phyloP scores from a whole-genome alignment of 30 jellyfish, hydroid and myxozoan species.

The Pelagia noctiluca region DNA sequence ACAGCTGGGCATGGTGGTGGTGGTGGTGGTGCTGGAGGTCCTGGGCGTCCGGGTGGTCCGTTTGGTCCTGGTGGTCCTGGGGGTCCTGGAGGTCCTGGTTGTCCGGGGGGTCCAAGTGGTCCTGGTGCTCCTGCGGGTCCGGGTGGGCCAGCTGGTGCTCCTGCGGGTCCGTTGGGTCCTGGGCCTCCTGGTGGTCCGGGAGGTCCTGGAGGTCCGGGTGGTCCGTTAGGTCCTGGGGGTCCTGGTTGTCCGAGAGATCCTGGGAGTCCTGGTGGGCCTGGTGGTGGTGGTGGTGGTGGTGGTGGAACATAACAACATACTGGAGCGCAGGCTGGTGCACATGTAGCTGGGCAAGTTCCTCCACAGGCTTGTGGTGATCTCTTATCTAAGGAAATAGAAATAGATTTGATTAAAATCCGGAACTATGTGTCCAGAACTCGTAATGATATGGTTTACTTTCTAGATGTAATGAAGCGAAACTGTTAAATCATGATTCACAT shows the following conservation, averaged over 20 bases:
- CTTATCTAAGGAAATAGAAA: conserved; percentile 58
- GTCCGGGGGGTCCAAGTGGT: conserved; percentile 97
- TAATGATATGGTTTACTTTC: no score
- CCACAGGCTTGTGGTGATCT: conserved; percentile 90
- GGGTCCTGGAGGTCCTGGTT: conserved; percentile 99
- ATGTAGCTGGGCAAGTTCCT: conserved; percentile 89
- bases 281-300: conserved; percentile 99
- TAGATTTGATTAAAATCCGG: neutral
- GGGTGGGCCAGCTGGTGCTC: conserved; percentile 96
- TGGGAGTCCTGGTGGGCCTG: conserved; percentile 99
- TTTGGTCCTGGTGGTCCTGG: conserved; percentile 99
- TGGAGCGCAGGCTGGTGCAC: conserved; percentile 98
- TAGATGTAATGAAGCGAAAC: no score
- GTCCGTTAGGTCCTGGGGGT: conserved; percentile 99
- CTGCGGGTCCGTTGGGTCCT: conserved; percentile 95
- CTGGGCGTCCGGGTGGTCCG: conserved; percentile 99
- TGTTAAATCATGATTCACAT: no score
- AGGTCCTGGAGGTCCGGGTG: conserved; percentile 99
- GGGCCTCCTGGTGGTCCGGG: conserved; percentile 94
- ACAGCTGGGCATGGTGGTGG: conserved; percentile 98
- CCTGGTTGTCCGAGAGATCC: conserved; percentile 99
- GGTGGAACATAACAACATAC: conserved; percentile 93
- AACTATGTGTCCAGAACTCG: no score
- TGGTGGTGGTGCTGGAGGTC: conserved; percentile 99
- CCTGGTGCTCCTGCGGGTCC: conserved; percentile 93